These are phyloP conservation scores for Protonemura montana DNA, from an alignment of 2,888 invertebrate genomes.

Conservation along the genomic window DNA sequence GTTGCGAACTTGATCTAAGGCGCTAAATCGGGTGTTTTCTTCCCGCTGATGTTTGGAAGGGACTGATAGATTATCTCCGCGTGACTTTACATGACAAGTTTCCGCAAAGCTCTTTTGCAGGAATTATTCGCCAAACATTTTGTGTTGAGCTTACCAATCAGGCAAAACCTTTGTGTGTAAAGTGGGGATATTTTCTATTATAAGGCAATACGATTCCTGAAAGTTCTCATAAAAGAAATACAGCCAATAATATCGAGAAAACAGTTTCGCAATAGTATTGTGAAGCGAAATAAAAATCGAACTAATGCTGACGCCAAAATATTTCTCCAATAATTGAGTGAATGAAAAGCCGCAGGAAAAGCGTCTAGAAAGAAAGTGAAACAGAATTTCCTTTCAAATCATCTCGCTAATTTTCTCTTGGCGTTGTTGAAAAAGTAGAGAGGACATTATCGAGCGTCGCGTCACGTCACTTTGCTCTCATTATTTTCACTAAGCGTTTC, in stretches of 20 bases:
- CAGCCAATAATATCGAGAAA: background rate
- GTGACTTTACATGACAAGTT: too few species aligned
- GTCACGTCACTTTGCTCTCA: background rate
- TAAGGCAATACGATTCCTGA: too few species aligned
- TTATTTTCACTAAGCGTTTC: background rate
- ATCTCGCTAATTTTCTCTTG: background rate
- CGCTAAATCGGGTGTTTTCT: too few species aligned
- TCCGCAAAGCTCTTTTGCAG: too few species aligned
- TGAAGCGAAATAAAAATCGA: background rate
- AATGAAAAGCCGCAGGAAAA: background rate
- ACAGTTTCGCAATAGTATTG: background rate
- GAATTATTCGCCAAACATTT: too few species aligned
- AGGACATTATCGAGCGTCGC: background rate
- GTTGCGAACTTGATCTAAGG: too few species aligned
- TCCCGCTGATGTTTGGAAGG: too few species aligned
- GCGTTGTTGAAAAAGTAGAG: background rate
- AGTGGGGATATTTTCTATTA: too few species aligned
- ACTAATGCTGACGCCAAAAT: background rate
- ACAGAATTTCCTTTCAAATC: background rate
- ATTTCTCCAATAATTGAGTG: background rate
- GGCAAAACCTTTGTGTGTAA: too few species aligned
- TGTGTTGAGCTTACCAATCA: too few species aligned
- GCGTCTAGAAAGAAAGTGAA: background rate
- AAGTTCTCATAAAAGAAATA: background rate
- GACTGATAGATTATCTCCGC: too few species aligned